Evolutionary conservation across 2,888 invertebrate genomes (phyloP).

Genomic region (Ormyrus pomaceus): DNA sequence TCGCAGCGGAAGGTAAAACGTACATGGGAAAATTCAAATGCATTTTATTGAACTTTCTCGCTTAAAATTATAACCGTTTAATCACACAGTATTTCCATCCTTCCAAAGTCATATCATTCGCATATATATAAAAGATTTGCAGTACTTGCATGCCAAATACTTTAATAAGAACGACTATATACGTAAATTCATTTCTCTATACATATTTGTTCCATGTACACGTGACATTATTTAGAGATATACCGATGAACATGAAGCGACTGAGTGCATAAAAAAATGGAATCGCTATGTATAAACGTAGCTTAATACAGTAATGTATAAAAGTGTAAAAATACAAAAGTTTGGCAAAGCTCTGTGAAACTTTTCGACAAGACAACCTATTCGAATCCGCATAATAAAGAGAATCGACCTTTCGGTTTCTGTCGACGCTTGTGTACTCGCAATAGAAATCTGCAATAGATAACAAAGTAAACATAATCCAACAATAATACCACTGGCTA

Average conservation of each 20-base stretch:
- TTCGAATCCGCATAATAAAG: slow-evolving; percentile 51
- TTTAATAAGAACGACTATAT: slow-evolving; percentile 8
- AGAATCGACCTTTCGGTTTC: slow-evolving; percentile 56
- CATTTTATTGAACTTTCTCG: neutral
- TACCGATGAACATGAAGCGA: slow-evolving; percentile 6
- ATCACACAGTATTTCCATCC: slow-evolving; percentile 23
- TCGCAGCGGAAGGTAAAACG: neutral
- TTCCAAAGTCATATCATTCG: slow-evolving; percentile 28
- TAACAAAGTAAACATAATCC: slow-evolving; percentile 39
- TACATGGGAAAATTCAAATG: slow-evolving; percentile 12
- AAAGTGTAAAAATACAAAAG: slow-evolving; percentile 4
- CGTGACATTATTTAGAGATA: neutral
- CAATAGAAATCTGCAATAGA: slow-evolving; percentile 33
- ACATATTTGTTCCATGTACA: neutral
- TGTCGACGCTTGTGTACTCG: slow-evolving; percentile 47
- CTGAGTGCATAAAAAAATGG: slow-evolving; percentile 10
- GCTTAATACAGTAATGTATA: neutral
- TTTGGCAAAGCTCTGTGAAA: slow-evolving; percentile 42
- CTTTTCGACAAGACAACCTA: slow-evolving; percentile 55
- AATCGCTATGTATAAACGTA: slow-evolving; percentile 33
- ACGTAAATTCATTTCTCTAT: neutral
- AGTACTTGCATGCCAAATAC: slow-evolving; percentile 21
- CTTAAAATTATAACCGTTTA: neutral
- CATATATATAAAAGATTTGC: slow-evolving; percentile 12
- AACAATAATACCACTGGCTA: slow-evolving; percentile 32